Conservation (phyloP, 2,797 vertebrate species). For the Pygocentrus nattereri region DNA sequence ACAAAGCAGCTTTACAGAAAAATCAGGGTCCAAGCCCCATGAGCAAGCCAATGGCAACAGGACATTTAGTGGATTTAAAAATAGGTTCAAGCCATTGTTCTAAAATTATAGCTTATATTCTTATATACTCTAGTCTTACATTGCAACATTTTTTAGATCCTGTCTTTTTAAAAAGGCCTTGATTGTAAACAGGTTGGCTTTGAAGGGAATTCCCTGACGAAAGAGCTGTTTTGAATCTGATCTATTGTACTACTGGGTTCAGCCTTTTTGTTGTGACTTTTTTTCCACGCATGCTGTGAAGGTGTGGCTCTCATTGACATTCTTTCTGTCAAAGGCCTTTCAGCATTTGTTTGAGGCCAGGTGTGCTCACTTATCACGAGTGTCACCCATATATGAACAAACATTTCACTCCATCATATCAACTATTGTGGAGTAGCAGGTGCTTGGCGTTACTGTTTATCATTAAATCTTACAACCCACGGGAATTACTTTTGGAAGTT, state of each 20-base stretch:
- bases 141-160: background rate
- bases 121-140: background rate
- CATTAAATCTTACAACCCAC: background rate
- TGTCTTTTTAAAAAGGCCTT: background rate
- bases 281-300: background rate
- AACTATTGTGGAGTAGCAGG: background rate
- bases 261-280: slow-evolving; percentile 15
- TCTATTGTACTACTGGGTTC: slow-evolving; percentile 3
- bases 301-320: slow-evolving; percentile 12
- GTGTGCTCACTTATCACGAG: slow-evolving; percentile 9
- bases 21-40: no score
- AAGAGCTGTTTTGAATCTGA: background rate
- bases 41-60: no score
- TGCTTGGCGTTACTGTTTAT: background rate
- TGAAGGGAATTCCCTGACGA: background rate
- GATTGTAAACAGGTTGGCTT: background rate
- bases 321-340: slow-evolving; percentile 11
- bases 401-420: background rate
- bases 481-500: background rate
- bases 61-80: background rate
- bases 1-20: no score
- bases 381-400: slow-evolving; percentile 8
- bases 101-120: no score
- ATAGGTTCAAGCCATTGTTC: background rate
- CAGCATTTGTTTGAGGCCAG: background rate